Percentiles rank a stretch among this genome's conserved stretches.
Evolutionary conservation across 2,113 vertebrate genomes (phyloP).

Genomic region (Pseudorasbora parva): DNA sequence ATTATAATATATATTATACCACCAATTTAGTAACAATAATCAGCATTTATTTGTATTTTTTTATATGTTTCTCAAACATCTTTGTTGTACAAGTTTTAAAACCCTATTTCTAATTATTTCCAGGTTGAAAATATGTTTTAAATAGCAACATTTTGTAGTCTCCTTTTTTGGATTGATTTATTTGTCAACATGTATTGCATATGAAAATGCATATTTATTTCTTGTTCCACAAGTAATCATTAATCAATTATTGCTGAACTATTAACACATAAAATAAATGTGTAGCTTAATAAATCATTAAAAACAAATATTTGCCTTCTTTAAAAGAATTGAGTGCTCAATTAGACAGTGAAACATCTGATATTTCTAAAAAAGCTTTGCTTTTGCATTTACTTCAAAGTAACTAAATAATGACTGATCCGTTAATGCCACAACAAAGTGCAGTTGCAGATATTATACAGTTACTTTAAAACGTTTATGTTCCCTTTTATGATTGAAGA

Average conservation of each 20-base stretch:
- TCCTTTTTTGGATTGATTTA: not conserved
- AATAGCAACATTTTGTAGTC: not conserved
- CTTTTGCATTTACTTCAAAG: conserved; percentile 46
- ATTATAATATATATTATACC: not conserved
- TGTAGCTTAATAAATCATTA: not conserved
- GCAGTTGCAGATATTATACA: not conserved
- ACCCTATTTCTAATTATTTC: not conserved
- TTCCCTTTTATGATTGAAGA: not conserved
- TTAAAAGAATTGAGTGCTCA: not conserved
- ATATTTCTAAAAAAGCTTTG: not conserved
- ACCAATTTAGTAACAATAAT: not conserved
- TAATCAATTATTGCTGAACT: not conserved
- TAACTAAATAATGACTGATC: conserved; percentile 22
- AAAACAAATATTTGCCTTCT: not conserved
- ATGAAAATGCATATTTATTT: not conserved
- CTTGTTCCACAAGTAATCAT: not conserved
- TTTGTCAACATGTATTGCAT: no score
- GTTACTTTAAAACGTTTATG: not conserved
- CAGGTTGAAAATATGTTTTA: not conserved
- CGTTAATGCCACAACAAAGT: conserved; percentile 49
- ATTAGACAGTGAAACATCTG: not conserved
- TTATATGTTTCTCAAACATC: not conserved
- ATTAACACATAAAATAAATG: not conserved
- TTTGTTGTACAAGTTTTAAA: not conserved
- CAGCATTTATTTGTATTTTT: not conserved